A percentile compares a stretch with the other conserved stretches of the same genome.
These are phyloP conservation scores for Drosophila littoralis DNA, from an alignment of 1,140 invertebrate species.

Conservation along the genomic window DNA sequence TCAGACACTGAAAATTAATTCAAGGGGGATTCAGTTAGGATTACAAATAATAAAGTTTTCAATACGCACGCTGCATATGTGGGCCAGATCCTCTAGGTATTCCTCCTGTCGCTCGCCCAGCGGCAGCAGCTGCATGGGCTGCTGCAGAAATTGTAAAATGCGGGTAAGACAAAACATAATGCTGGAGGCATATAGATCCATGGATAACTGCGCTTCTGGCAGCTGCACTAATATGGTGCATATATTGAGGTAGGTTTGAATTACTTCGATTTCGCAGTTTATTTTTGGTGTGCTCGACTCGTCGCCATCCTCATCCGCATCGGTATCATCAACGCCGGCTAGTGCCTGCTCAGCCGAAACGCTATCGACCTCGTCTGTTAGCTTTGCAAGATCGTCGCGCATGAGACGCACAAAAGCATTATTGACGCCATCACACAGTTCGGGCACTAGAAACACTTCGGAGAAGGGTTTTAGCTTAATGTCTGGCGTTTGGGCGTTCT, in stretches of 20 bases:
- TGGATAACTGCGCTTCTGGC: conserved; percentile 62
- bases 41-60: accelerated
- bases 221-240: conserved; percentile 81
- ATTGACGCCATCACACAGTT: conserved; percentile 70
- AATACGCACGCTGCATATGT: conserved; percentile 69
- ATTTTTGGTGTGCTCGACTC: conserved; percentile 52
- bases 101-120: conserved; percentile 68
- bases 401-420: conserved; percentile 77
- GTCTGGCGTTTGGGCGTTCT: conserved; percentile 47
- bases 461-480: conserved; percentile 67
- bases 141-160: conserved; percentile 63
- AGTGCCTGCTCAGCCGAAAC: conserved; percentile 13
- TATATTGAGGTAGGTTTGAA: conserved; percentile 80
- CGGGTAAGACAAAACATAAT: conserved; percentile 64
- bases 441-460: conserved; percentile 69
- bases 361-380: conserved; percentile 48
- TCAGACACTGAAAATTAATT: conserved; percentile 47
- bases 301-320: conserved; percentile 51
- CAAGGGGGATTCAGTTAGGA: background rate
- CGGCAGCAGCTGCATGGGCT: conserved; percentile 60
- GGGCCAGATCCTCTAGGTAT: conserved; percentile 75
- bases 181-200: conserved; percentile 54
- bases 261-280: conserved; percentile 70
- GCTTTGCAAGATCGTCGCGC: conserved; percentile 62
- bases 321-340: conserved; percentile 9